These are phyloP conservation scores for Otis tarda DNA, from an alignment of 2,113 vertebrate genomes.

Conservation along the genomic window DNA sequence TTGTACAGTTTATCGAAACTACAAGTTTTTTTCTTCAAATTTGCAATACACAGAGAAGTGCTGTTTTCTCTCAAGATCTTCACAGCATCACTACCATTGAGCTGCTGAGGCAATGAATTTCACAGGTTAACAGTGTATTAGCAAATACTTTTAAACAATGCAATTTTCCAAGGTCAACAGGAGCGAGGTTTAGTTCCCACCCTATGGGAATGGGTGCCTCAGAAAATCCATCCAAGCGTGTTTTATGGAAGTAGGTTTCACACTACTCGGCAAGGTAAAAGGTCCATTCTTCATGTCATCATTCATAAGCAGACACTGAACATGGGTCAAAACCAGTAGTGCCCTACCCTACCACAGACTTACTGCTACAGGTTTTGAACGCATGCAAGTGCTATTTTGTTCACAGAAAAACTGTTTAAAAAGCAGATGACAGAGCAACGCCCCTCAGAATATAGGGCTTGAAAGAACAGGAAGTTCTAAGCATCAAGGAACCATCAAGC, in stretches of 20 bases:
- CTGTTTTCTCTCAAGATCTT: neutral
- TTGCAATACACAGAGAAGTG: neutral
- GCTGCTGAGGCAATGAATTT: neutral
- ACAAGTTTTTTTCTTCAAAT: neutral
- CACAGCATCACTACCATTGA: neutral
- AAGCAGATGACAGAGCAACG: neutral
- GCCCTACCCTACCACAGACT: neutral
- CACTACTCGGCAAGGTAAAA: neutral
- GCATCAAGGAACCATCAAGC: neutral
- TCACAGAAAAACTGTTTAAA: neutral
- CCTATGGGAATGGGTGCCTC: neutral
- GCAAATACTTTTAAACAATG: neutral
- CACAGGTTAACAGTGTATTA: constrained; percentile 1
- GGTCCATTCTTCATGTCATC: neutral
- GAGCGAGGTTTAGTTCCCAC: neutral
- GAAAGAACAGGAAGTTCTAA: constrained; percentile 41
- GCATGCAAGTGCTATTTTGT: neutral
- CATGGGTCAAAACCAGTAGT: neutral
- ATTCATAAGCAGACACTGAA: neutral
- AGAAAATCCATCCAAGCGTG: neutral
- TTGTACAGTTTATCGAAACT: neutral
- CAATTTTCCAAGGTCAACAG: neutral
- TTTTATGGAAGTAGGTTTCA: neutral
- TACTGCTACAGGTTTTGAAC: neutral
- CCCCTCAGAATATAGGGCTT: neutral